Evolutionary conservation across 2,888 invertebrate genomes (phyloP).

Genomic region (Agrochola lychnidis): DNA sequence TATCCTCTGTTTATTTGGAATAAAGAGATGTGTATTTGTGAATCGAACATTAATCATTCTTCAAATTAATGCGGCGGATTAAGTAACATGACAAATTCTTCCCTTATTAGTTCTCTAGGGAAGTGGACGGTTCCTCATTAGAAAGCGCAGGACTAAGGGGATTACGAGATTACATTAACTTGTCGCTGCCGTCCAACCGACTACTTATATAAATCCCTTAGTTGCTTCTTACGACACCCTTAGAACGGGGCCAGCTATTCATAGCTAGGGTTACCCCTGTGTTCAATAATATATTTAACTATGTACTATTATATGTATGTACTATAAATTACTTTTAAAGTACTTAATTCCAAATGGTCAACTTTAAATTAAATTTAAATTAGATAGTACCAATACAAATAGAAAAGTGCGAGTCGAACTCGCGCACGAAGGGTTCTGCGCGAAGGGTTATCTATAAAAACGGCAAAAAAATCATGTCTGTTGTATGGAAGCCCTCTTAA

Average conservation of each 20-base stretch:
- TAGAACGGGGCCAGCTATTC: slow-evolving; percentile 18
- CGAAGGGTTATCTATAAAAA: no score
- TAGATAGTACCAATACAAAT: neutral
- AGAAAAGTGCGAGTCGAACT: neutral
- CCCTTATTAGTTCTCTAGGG: slow-evolving; percentile 33
- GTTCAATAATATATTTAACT: neutral
- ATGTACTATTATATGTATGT: no score
- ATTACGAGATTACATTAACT: slow-evolving; percentile 56
- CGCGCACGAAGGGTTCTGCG: no score
- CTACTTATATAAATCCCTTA: slow-evolving; percentile 58
- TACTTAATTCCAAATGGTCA: neutral
- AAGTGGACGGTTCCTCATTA: slow-evolving; percentile 49
- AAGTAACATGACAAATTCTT: slow-evolving; percentile 38
- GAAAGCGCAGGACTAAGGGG: slow-evolving; percentile 39
- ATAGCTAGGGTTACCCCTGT: slow-evolving; percentile 11
- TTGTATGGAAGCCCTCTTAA: no score
- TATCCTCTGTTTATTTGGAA: slow-evolving; percentile 49
- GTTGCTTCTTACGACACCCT: slow-evolving; percentile 49
- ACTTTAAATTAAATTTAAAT: neutral
- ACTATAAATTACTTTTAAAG: no score
- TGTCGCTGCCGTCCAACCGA: slow-evolving; percentile 37
- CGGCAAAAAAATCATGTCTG: no score
- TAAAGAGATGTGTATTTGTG: slow-evolving; percentile 50
- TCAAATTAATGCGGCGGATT: slow-evolving; percentile 46
- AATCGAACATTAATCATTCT: slow-evolving; percentile 42